phyloP scores from a whole-genome alignment of 2,113 vertebrate species.

The Myocastor coypus region DNA sequence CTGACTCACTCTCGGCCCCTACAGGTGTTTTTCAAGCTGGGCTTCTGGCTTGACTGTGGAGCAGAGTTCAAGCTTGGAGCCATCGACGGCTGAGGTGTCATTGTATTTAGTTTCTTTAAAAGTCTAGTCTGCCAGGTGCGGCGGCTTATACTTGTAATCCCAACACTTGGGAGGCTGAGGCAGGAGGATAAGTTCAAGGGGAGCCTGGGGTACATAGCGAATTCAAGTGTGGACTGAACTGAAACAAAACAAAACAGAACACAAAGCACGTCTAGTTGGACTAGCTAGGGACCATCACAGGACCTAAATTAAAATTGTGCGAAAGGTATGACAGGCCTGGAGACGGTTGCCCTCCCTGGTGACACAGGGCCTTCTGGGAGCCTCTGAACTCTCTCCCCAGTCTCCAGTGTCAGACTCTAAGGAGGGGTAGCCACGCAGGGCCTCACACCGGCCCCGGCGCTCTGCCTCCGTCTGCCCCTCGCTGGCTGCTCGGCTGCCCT shows the following conservation, averaged over 20 bases:
- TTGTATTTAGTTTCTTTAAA: neutral
- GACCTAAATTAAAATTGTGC: neutral
- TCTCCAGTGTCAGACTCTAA: neutral
- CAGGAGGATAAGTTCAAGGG: neutral
- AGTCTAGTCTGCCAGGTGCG: neutral
- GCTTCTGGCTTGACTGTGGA: neutral
- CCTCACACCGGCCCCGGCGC: fast-evolving
- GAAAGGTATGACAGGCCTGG: fast-evolving
- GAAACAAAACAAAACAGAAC: neutral
- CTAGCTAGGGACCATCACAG: neutral
- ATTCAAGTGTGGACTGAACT: too few species aligned
- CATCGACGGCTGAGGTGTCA: neutral
- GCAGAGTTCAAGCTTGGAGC: neutral
- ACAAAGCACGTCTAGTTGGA: neutral
- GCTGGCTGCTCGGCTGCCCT: neutral
- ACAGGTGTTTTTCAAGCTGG: neutral
- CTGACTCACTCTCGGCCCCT: neutral
- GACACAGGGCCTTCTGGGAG: fast-evolving
- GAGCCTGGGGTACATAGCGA: neutral
- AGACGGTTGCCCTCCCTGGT: fast-evolving
- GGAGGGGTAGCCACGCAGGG: fast-evolving
- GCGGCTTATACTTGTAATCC: neutral
- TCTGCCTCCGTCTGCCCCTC: fast-evolving
- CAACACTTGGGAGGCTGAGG: neutral
- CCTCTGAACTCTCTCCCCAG: fast-evolving